Evolutionary conservation across 2,797 vertebrate genomes (phyloP).

Genomic region (Mastacembelus armatus): DNA sequence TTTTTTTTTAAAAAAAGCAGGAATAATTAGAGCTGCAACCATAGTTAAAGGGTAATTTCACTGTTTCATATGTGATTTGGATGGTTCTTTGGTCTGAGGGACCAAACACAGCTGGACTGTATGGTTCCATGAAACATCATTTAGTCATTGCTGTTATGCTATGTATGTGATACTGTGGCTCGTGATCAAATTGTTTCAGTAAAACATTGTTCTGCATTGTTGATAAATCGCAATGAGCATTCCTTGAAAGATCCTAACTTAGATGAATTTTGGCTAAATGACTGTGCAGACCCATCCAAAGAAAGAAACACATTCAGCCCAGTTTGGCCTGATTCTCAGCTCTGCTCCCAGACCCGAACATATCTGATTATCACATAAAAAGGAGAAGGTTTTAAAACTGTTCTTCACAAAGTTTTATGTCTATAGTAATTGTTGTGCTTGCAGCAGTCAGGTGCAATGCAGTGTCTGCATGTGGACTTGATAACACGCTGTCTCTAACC

Average conservation of each 20-base stretch:
- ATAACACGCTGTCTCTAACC: slow-evolving; percentile 35
- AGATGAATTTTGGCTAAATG: slow-evolving; percentile 4
- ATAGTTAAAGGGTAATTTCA: slow-evolving; percentile 69
- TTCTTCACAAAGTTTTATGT: slow-evolving; percentile 68
- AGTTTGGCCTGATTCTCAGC: slow-evolving; percentile 41
- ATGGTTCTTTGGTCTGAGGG: slow-evolving; percentile 61
- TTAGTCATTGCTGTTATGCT: not conserved
- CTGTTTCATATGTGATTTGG: slow-evolving; percentile 35
- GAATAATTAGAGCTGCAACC: slow-evolving; percentile 37
- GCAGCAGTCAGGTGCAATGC: slow-evolving; percentile 32
- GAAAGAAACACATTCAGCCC: slow-evolving; percentile 31
- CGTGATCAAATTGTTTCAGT: slow-evolving; percentile 6
- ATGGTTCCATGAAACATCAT: slow-evolving; percentile 3
- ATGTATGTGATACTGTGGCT: not conserved
- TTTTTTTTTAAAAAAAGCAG: too few relatives aligned
- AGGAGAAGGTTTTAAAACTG: slow-evolving; percentile 41
- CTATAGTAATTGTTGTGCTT: slow-evolving; percentile 63
- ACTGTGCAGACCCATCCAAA: not conserved
- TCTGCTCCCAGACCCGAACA: slow-evolving; percentile 36
- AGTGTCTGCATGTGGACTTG: slow-evolving; percentile 22
- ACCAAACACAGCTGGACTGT: slow-evolving; percentile 47
- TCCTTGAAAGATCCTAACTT: not conserved
- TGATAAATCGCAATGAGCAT: slow-evolving; percentile 15
- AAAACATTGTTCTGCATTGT: not conserved
- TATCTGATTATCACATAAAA: slow-evolving; percentile 41